Evolutionary conservation across 2,113 vertebrate species (phyloP), one percentile per base, ranked within the genome.

Genomic region (Syngnathus floridae): DNA sequence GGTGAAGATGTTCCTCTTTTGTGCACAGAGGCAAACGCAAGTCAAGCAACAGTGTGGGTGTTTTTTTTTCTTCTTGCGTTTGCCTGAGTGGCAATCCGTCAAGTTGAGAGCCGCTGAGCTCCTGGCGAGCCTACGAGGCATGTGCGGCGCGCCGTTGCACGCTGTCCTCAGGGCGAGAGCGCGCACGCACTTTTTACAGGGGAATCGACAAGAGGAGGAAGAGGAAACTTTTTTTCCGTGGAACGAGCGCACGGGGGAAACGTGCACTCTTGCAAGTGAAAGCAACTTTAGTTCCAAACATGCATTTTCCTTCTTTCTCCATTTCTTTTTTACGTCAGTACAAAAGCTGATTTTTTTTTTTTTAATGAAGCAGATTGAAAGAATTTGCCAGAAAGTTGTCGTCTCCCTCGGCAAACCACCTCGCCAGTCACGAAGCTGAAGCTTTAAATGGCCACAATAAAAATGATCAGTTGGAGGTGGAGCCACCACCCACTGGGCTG

Each of bases 91-190:
- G 26, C 54, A 56, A 35, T 14, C 54, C 54, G 54, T 56, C 54
- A 56, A 56, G 54, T 56, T 17, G 26, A 35, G 54, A 35, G 26
- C 26, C 26, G 12, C 26, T 26, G 52, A 55, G 52, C 52, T 55
- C 52, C 52, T 26, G 52, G 52, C 52, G 26, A 55, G 52, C 52
- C 52, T 55, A 55, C 52, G 52, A 55, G 52, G 52, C 52, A 55
- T 31, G 52, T 22, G 52, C 52, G 10, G 5, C 12, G 12, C 22
- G 11, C 52, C 22, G 52, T 4, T 13, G 52, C 26, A 7, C 26
- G 35, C 54, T 56, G 54, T 56, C 54, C 54, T 56, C 13, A 31
- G 54, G 54, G 54, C 54, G 26, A 56, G 26, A 56, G 26, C 7
- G 26, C 26, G 54, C 26, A 31, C 54, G 11, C 54, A 35, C 54